A percentile compares a stretch with the other conserved stretches of the same genome.
Evolutionary conservation across 2,797 vertebrate genomes (phyloP).

Genomic region (Artibeus jamaicensis): DNA sequence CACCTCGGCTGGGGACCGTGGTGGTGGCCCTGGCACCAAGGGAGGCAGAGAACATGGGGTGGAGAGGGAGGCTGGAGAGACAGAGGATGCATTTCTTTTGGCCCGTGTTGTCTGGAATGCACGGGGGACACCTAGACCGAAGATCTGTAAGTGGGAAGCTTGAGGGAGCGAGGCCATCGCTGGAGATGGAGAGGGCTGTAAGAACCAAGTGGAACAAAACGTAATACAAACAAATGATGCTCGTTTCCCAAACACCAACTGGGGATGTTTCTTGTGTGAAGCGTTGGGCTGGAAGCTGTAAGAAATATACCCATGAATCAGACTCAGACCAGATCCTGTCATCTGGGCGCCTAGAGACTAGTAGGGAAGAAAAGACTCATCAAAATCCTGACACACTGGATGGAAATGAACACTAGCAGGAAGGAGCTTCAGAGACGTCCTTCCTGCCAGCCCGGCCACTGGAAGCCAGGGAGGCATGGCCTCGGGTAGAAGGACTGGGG

Average conservation of each 20-base stretch:
- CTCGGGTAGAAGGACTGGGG: not conserved
- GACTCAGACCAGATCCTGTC: not conserved
- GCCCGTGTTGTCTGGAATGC: not conserved
- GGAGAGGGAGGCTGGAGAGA: not conserved
- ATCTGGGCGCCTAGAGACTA: not conserved
- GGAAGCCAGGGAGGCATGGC: not conserved
- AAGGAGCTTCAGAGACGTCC: not conserved
- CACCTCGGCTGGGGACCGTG: rapidly evolving
- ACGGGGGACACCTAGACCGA: not conserved
- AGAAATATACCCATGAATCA: slow-evolving; percentile 12
- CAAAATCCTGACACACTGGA: not conserved
- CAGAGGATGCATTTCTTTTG: rapidly evolving
- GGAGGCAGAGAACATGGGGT: not conserved
- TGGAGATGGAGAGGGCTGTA: not conserved
- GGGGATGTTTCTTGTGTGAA: not conserved
- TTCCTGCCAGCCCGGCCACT: not conserved
- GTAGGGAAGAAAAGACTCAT: not conserved
- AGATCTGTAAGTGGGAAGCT: not conserved
- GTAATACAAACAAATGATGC: not conserved
- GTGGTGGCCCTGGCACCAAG: not conserved
- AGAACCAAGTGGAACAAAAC: not conserved
- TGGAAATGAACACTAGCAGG: not conserved
- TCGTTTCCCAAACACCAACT: slow-evolving; percentile 1
- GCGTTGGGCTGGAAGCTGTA: not conserved
- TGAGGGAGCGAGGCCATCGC: not conserved